phyloP scores from a whole-genome alignment of 2,797 vertebrate genomes.

The Varecia variegata region DNA sequence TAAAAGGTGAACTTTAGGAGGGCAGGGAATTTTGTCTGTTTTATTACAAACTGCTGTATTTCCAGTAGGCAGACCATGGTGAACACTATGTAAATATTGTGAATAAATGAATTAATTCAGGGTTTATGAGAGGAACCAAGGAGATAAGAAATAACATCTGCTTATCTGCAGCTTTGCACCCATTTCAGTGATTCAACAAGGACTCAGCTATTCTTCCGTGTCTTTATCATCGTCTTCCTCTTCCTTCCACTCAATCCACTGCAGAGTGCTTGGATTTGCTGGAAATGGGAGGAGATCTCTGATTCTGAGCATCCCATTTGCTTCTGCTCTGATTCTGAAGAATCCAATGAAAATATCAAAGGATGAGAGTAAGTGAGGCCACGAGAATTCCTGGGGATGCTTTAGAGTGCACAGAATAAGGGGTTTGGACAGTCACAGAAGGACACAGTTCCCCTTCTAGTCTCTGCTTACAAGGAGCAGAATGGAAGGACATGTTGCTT shows the following conservation, averaged over 20 bases:
- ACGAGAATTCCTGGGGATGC: neutral
- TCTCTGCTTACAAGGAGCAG: neutral
- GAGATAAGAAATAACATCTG: neutral
- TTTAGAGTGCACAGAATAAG: neutral
- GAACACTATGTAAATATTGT: neutral
- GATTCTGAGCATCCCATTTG: neutral
- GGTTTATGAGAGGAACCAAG: neutral
- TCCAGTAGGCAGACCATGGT: neutral
- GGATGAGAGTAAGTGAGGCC: neutral
- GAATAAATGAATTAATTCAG: neutral
- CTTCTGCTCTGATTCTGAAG: neutral
- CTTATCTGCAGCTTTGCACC: neutral
- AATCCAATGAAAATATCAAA: neutral
- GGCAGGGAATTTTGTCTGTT: neutral
- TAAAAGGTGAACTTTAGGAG: neutral
- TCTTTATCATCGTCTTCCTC: neutral
- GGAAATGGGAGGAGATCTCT: neutral
- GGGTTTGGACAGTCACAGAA: neutral
- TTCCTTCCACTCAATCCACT: neutral
- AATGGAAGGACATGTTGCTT: neutral
- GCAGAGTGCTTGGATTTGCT: neutral
- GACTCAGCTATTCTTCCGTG: neutral
- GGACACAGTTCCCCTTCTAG: neutral
- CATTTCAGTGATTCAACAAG: neutral
- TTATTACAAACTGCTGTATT: neutral